Evolutionary conservation across 2,797 vertebrate species (phyloP).

Genomic region (Myotis planiceps): DNA sequence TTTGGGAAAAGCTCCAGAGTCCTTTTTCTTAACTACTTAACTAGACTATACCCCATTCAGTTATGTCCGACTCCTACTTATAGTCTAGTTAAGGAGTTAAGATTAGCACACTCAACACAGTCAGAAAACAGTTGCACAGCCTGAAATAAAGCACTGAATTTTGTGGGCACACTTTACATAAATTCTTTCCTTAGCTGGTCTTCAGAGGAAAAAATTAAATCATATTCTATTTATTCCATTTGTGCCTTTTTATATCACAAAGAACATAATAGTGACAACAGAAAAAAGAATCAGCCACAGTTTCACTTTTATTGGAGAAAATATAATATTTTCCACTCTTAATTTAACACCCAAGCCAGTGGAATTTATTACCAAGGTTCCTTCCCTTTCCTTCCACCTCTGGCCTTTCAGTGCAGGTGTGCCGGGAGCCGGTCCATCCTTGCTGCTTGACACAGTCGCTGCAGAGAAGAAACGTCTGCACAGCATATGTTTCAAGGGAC

Average conservation of each 20-base stretch:
- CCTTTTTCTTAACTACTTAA: not conserved
- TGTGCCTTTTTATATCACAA: not conserved
- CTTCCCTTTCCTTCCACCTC: not conserved
- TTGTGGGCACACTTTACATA: not conserved
- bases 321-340: constrained; percentile 34
- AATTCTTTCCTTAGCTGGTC: constrained; percentile 4
- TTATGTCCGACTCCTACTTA: not conserved
- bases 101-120: not conserved
- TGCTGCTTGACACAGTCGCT: no score
- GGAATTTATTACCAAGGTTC: not conserved
- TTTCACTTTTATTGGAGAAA: constrained; percentile 47
- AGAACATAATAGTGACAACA: not conserved
- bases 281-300: not conserved
- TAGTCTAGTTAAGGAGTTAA: not conserved
- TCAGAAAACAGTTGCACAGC: not conserved
- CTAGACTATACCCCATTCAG: not conserved
- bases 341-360: not conserved
- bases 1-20: not conserved
- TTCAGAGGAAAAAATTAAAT: not conserved
- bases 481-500: no score
- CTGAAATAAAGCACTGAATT: not conserved
- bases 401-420: not conserved
- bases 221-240: not conserved
- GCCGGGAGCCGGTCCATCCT: no score
- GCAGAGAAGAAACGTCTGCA: no score